phyloP scores from a whole-genome alignment of 2,888 invertebrate species.

The Listrodromus nycthemerus region DNA sequence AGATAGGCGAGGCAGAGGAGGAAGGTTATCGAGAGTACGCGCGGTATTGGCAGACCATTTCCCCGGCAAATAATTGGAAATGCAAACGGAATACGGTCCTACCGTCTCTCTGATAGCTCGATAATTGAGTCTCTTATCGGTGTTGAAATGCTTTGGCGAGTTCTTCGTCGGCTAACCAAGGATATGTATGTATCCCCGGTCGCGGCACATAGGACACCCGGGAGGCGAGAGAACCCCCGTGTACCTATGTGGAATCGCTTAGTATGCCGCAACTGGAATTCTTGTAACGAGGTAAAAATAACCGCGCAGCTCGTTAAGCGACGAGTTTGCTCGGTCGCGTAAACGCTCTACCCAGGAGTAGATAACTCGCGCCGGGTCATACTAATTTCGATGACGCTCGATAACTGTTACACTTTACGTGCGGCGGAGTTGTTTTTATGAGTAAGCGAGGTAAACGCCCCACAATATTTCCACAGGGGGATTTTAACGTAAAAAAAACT shows the following conservation, averaged over 20 bases:
- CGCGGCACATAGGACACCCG: conserved; percentile 13
- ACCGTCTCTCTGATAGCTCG: conserved; percentile 81
- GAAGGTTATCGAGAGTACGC: conserved; percentile 76
- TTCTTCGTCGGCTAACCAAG: conserved; percentile 43
- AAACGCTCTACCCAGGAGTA: neutral
- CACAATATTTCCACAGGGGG: neutral
- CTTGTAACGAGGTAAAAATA: conserved; percentile 29
- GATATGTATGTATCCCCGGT: conserved; percentile 29
- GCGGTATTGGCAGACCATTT: conserved; percentile 84
- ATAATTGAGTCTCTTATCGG: conserved; percentile 85
- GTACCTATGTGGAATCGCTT: conserved; percentile 11
- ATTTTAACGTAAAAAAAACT: too few relatives aligned
- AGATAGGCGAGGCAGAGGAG: conserved; percentile 37
- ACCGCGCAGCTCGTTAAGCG: conserved; percentile 5
- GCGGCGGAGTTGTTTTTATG: neutral
- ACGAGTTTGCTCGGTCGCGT: neutral
- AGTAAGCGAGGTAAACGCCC: neutral
- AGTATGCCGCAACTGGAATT: conserved; percentile 11
- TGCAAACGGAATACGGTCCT: conserved; percentile 82
- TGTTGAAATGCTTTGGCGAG: conserved; percentile 77
- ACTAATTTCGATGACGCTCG: neutral
- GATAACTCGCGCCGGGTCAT: neutral
- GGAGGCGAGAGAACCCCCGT: neutral
- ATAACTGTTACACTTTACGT: conserved; percentile 1
- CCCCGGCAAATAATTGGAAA: conserved; percentile 84